Base-by-base conservation (phyloP, 2,797 vertebrate genomes). In the Fundulus diaphanus region DNA sequence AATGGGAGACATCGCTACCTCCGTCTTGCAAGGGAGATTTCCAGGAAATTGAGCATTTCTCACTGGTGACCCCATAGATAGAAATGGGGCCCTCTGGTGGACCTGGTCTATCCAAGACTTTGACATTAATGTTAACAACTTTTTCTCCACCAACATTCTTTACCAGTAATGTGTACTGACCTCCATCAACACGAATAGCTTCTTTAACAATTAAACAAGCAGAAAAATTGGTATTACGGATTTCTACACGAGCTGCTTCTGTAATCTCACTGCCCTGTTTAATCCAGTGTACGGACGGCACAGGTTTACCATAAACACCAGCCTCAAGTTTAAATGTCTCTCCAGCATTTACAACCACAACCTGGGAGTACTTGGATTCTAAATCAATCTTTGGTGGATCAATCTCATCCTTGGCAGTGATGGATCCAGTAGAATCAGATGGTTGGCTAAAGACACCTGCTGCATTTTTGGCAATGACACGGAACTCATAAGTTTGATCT, bases 81-180 rank as follows among this genome's bases (percentile, higher is more conserved):
- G 93, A 94, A 74, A 97, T 93, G 51, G 98, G 98, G 44, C 96
- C 97, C 89, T 98, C 97, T 49, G 98, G 97, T 87, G 98, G 97
- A 63, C 98, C 98, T 92, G 98, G 98, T 92, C 96, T 97, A 78
- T 99, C 98, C 70, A 99, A 95, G 78, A 99, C 97, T 90, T 99
- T 99, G 65, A 99, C 96, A 29, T 95, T 96, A 82, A 99, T 91
- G 74, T 94, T 94, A 67, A 97, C 95, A 67, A 93, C 95, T 94
- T 97, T 98, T 90, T 98, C 97, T 90, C 98, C 98, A 81, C 97
- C 98, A 83, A 99, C 98, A 78, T 99, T 99, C 91, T 96, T 99
- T 76, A 98, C 95, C 31, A 96, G 92, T 72, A 99, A 85, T 73
- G 95, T 92, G 85, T 99, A 99, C 82, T 96, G 98, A 70, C 98